Conservation (phyloP, 1,140 invertebrate genomes). For the Chelonus insularis region DNA sequence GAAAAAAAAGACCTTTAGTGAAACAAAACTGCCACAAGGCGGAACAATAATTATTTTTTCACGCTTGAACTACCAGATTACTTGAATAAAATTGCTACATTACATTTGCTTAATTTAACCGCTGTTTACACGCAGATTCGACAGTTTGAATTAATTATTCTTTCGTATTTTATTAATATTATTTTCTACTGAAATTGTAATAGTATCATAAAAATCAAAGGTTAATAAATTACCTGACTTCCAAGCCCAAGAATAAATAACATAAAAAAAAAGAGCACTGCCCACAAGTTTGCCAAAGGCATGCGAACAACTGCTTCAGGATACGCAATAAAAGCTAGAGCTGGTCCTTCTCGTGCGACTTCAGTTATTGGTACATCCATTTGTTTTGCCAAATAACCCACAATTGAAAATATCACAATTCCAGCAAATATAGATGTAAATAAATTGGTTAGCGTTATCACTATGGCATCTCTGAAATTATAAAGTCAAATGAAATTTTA, state of each 20-base stretch:
- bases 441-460: conserved; percentile 73
- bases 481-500: conserved; percentile 36
- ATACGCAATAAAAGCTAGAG: conserved; percentile 80
- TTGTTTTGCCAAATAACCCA: conserved; percentile 73
- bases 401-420: conserved; percentile 78
- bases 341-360: conserved; percentile 70
- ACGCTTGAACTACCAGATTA: too few relatives aligned
- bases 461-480: conserved; percentile 64
- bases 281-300: conserved; percentile 77
- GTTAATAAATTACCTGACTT: conserved; percentile 60
- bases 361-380: conserved; percentile 68
- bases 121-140: too few relatives aligned
- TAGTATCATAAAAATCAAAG: neutral
- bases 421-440: conserved; percentile 74
- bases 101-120: too few relatives aligned
- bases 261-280: conserved; percentile 84
- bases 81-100: too few relatives aligned
- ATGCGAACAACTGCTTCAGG: conserved; percentile 79
- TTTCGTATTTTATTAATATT: too few relatives aligned
- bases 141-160: too few relatives aligned
- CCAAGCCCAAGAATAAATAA: conserved; percentile 77
- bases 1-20: neutral
- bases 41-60: too few relatives aligned
- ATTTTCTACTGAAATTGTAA: too few relatives aligned
- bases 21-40: too few relatives aligned